These are phyloP conservation scores for Rhaphigaster nebulosa DNA, from an alignment of 2,888 invertebrate genomes.

Conservation along the genomic window DNA sequence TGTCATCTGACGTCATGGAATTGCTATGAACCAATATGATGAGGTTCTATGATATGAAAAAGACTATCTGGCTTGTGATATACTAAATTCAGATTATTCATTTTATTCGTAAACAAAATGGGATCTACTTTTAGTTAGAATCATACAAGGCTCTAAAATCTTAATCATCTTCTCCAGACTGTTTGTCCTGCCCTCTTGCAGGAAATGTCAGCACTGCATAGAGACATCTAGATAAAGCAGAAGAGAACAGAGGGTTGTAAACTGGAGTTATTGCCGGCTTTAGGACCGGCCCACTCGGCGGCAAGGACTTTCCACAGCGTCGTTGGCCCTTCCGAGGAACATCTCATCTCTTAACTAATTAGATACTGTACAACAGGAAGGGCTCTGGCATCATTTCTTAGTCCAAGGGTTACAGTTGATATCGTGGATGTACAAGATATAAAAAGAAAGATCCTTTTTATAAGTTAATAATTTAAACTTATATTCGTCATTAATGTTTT, in stretches of 20 bases:
- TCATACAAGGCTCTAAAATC: background rate
- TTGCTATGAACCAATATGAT: no score
- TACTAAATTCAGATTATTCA: no score
- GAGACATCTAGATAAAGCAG: slow-evolving; percentile 7
- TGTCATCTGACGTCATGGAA: no score
- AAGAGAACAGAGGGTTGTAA: background rate
- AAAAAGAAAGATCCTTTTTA: no score
- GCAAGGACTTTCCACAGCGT: background rate
- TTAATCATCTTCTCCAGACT: background rate
- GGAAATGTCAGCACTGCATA: background rate
- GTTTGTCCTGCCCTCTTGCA: background rate
- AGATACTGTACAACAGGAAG: background rate
- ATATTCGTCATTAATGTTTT: no score
- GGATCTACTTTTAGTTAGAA: no score
- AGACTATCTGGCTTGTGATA: no score
- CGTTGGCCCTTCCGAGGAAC: background rate
- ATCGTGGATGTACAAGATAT: background rate
- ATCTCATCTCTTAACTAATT: slow-evolving; percentile 31
- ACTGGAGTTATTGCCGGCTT: slow-evolving; percentile 4
- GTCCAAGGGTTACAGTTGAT: background rate
- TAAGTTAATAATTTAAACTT: no score
- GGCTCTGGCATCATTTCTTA: background rate
- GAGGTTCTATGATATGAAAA: no score
- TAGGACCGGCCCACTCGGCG: slow-evolving; percentile 3
- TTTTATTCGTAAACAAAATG: no score